Percentiles rank a stretch among this genome's conserved stretches.
Conservation (phyloP, 2,797 vertebrate species). For the Pseudopleuronectes americanus region DNA sequence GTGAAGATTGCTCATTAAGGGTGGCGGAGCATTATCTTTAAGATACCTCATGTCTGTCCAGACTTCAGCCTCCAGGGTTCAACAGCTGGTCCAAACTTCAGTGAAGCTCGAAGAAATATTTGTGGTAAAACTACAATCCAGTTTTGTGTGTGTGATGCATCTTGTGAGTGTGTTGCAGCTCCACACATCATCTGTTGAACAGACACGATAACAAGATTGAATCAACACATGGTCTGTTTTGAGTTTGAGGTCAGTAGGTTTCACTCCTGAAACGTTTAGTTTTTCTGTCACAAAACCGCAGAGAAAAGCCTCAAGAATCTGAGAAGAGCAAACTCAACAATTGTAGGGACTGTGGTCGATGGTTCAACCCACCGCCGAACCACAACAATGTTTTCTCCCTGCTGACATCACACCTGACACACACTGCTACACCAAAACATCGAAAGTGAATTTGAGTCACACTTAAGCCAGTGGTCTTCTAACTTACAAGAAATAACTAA, state of each 20-base stretch:
- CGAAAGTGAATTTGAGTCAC: neutral
- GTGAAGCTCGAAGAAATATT: constrained; percentile 31
- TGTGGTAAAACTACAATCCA: constrained; percentile 31
- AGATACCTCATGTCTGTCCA: constrained; percentile 35
- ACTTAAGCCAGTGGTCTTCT: neutral
- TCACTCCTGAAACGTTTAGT: constrained; percentile 11
- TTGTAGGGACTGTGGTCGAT: neutral
- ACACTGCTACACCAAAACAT: neutral
- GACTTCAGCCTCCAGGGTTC: constrained; percentile 20
- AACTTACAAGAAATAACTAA: no score
- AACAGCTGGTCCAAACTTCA: constrained; percentile 46
- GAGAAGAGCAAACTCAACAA: constrained; percentile 17
- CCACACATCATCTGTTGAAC: constrained; percentile 31
- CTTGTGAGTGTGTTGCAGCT: constrained; percentile 15
- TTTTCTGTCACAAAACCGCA: constrained; percentile 30
- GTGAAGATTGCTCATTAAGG: constrained; percentile 36
- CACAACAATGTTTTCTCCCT: neutral
- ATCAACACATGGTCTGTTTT: constrained; percentile 3
- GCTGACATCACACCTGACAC: neutral
- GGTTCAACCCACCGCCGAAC: constrained; percentile 8
- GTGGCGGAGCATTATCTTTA: constrained; percentile 17
- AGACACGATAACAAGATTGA: neutral
- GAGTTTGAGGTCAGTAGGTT: constrained; percentile 15
- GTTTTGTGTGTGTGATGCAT: constrained; percentile 26
- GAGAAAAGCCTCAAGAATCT: constrained; percentile 21